Conservation (phyloP, 2,888 invertebrate genomes). For the Patella ulyssiponensis region DNA sequence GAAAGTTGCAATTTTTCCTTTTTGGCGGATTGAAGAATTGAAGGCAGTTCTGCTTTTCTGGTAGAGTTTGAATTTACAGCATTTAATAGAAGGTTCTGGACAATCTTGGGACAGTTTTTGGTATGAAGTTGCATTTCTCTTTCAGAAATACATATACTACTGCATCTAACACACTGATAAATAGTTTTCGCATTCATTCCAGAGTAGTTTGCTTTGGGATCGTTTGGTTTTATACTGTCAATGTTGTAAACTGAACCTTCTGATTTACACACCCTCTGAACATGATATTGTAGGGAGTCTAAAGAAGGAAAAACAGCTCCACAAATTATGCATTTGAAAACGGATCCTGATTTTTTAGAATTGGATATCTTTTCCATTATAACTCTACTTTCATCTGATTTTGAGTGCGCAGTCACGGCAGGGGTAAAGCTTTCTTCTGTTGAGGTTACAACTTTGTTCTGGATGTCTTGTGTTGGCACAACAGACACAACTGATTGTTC, state of each 20-base stretch:
- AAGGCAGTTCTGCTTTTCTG: background rate
- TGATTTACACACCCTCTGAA: constrained; percentile 42
- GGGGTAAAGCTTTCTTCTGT: background rate
- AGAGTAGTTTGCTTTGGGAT: background rate
- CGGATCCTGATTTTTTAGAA: background rate
- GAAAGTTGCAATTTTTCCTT: background rate
- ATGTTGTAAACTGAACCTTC: background rate
- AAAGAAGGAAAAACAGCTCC: constrained; percentile 39
- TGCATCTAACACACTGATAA: constrained; percentile 5
- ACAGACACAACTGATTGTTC: background rate
- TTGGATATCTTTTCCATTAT: background rate
- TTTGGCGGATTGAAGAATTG: background rate
- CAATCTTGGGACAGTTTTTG: background rate
- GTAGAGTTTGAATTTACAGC: no score
- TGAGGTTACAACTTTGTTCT: background rate
- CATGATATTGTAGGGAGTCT: constrained; percentile 43
- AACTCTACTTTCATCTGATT: background rate
- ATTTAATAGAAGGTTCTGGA: background rate
- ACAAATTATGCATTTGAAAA: constrained; percentile 43
- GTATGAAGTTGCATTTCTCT: constrained; percentile 2
- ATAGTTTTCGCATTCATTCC: background rate
- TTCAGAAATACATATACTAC: background rate
- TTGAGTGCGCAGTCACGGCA: background rate
- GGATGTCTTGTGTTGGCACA: background rate
- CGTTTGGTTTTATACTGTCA: background rate